phyloP scores from a whole-genome alignment of 2,113 vertebrate species.

The Ceyx margarethae region DNA sequence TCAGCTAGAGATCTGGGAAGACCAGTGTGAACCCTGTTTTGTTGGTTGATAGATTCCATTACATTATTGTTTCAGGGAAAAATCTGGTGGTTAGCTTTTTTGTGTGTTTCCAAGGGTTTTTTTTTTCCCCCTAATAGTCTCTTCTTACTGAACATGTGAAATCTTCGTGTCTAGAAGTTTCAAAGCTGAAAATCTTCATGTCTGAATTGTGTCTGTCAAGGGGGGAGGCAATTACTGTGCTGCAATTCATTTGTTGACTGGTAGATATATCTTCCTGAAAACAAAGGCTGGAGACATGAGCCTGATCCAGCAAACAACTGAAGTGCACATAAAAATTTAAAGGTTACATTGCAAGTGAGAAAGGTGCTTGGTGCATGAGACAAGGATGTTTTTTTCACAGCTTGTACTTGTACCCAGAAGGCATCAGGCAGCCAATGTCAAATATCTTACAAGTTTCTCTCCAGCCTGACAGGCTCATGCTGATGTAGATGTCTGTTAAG shows the following conservation, averaged over 20 bases:
- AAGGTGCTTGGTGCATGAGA: background rate
- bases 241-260: constrained; percentile 6
- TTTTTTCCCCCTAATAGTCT: background rate
- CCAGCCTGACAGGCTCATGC: background rate
- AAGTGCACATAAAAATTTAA: constrained; percentile 29
- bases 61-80: constrained; percentile 3
- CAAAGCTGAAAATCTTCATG: background rate
- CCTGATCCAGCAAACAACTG: background rate
- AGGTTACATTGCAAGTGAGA: constrained; percentile 5
- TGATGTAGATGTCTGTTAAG: background rate
- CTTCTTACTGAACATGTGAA: background rate
- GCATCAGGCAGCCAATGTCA: background rate
- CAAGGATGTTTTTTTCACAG: constrained; percentile 11
- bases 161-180: background rate
- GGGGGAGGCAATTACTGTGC: background rate
- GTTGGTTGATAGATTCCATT: constrained; percentile 4
- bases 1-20: background rate
- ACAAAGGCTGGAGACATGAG: background rate
- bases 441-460: background rate
- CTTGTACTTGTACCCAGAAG: background rate
- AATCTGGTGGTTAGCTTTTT: background rate
- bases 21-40: background rate
- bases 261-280: constrained; percentile 8
- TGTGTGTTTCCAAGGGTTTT: background rate
- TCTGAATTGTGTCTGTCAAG: constrained; percentile 22